These are phyloP conservation scores for Discoglossus pictus DNA, from an alignment of 2,797 vertebrate genomes.

Conservation along the genomic window DNA sequence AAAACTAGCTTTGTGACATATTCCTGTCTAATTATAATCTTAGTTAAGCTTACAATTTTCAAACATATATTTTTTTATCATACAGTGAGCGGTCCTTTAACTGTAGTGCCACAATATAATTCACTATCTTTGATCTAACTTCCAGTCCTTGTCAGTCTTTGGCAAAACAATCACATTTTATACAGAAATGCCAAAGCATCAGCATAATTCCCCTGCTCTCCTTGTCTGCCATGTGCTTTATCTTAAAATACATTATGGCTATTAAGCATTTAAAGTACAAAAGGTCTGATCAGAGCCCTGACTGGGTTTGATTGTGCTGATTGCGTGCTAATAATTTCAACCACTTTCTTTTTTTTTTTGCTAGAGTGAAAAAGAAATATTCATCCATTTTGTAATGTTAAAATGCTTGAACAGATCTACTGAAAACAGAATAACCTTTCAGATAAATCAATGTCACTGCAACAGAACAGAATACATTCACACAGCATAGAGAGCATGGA, in stretches of 20 bases:
- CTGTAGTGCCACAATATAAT: not conserved
- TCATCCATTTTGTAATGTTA: slow-evolving; percentile 1
- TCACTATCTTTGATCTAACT: slow-evolving; percentile 1
- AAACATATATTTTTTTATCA: too few species aligned
- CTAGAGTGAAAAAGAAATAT: not conserved
- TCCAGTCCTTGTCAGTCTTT: slow-evolving; percentile 4
- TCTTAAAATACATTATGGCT: slow-evolving; percentile 14
- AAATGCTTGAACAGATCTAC: not conserved
- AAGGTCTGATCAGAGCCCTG: slow-evolving; percentile 10
- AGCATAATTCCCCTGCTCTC: slow-evolving; percentile 3
- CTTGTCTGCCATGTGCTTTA: slow-evolving; percentile 1
- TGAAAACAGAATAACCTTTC: slow-evolving; percentile 16
- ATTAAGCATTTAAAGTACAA: slow-evolving; percentile 21
- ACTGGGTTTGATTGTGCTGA: slow-evolving; percentile 14
- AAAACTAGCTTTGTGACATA: too few species aligned
- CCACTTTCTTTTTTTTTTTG: slow-evolving; percentile 7
- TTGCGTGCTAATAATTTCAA: slow-evolving; percentile 11
- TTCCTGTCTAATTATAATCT: too few species aligned
- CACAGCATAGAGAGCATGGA: not conserved
- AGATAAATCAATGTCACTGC: slow-evolving; percentile 10
- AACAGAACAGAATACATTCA: not conserved
- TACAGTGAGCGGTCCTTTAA: too few species aligned
- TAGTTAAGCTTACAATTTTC: too few species aligned
- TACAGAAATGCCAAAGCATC: slow-evolving; percentile 10
- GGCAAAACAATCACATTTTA: slow-evolving; percentile 9